These are phyloP conservation scores for Melitaea cinxia DNA, from an alignment of 1,140 invertebrate genomes.

Conservation along the genomic window DNA sequence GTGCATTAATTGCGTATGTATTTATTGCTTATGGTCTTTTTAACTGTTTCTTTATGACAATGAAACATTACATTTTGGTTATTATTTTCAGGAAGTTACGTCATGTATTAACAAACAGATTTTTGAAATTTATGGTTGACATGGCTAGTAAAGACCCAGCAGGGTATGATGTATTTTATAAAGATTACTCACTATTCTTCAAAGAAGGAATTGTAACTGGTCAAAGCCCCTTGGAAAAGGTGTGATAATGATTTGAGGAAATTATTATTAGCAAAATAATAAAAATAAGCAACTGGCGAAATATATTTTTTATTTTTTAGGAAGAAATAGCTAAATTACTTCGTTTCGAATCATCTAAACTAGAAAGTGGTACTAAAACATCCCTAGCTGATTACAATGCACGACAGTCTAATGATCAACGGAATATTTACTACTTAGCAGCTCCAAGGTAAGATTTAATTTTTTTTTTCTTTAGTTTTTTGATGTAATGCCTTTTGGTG, in stretches of 20 bases:
- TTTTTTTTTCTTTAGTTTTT: not conserved
- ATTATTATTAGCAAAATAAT: not conserved
- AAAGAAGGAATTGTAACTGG: slow-evolving; percentile 97
- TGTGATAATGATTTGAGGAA: slow-evolving; percentile 58
- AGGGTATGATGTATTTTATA: slow-evolving; percentile 93
- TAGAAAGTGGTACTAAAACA: slow-evolving; percentile 87
- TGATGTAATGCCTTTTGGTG: no score
- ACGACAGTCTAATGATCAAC: slow-evolving; percentile 89
- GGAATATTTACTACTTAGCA: slow-evolving; percentile 95
- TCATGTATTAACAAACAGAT: slow-evolving; percentile 91
- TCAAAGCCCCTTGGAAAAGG: slow-evolving; percentile 90
- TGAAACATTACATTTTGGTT: not conserved
- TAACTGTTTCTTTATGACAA: not conserved
- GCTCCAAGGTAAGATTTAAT: slow-evolving; percentile 89
- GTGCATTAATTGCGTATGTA: slow-evolving; percentile 91
- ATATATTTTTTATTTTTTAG: slow-evolving; percentile 71
- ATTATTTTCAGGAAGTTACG: slow-evolving; percentile 88
- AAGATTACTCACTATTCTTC: slow-evolving; percentile 95
- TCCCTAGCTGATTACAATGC: slow-evolving; percentile 94
- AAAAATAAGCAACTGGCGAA: not conserved
- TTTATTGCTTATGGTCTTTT: slow-evolving; percentile 10
- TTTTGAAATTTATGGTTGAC: slow-evolving; percentile 94
- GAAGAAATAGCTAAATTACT: slow-evolving; percentile 96
- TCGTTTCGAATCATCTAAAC: slow-evolving; percentile 94
- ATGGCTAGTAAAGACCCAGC: slow-evolving; percentile 91